Conservation (phyloP, 2,113 vertebrate species). For the Enhydra lutris region DNA sequence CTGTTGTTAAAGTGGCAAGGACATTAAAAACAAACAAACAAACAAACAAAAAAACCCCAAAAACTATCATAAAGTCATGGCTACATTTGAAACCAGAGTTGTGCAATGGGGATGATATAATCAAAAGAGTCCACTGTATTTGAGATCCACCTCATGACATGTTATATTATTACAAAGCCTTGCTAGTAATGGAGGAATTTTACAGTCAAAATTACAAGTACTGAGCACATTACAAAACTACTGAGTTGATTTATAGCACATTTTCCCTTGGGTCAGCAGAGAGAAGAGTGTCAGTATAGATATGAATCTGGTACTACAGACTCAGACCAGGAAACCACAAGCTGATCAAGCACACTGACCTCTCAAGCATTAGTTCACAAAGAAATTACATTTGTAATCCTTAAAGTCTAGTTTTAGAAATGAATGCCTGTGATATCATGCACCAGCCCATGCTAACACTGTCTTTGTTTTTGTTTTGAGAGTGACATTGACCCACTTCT, state of each 20-base stretch:
- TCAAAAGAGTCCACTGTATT: background rate
- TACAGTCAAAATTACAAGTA: background rate
- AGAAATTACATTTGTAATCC: background rate
- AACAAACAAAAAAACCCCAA: background rate
- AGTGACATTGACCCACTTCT: background rate
- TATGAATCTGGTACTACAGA: background rate
- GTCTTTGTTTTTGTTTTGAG: background rate
- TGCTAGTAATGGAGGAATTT: background rate
- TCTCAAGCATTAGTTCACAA: background rate
- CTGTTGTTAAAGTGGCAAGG: background rate
- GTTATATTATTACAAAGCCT: background rate
- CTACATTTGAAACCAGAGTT: background rate
- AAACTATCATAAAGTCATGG: background rate
- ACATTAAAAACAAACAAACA: background rate
- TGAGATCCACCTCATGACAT: background rate
- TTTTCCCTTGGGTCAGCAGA: background rate
- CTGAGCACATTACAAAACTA: background rate
- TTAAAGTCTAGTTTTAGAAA: background rate
- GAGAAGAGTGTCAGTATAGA: background rate
- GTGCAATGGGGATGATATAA: background rate
- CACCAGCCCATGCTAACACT: background rate
- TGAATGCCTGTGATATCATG: background rate
- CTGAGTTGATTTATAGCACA: background rate
- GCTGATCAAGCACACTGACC: background rate
- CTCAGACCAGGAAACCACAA: background rate